Evolutionary conservation across 2,113 vertebrate genomes (phyloP).

Genomic region (Rhinichthys klamathensis): DNA sequence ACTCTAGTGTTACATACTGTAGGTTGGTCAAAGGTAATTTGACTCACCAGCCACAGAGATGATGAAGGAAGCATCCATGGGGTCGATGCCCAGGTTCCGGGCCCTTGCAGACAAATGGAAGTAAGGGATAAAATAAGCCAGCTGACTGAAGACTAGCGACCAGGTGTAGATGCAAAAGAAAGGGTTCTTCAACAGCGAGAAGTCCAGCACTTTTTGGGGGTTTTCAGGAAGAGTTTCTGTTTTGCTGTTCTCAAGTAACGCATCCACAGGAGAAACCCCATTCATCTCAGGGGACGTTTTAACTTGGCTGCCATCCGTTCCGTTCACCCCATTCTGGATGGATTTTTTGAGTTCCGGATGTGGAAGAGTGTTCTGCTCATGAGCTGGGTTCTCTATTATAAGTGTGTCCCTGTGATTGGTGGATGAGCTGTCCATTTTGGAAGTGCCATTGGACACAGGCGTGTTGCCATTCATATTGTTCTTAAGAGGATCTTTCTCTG

Average conservation of each 20-base stretch:
- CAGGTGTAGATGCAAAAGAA: slow-evolving; percentile 91
- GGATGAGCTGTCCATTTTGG: slow-evolving; percentile 65
- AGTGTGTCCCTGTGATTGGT: slow-evolving; percentile 57
- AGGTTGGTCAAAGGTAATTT: slow-evolving; percentile 11
- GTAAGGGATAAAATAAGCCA: slow-evolving; percentile 89
- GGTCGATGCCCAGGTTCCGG: slow-evolving; percentile 82
- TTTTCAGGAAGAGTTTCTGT: slow-evolving; percentile 49
- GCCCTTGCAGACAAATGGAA: slow-evolving; percentile 91
- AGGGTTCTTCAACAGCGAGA: slow-evolving; percentile 85
- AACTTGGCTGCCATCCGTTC: slow-evolving; percentile 44
- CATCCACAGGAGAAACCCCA: slow-evolving; percentile 60
- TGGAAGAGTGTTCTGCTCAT: slow-evolving; percentile 51
- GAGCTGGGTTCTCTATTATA: slow-evolving; percentile 47
- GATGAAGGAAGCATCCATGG: slow-evolving; percentile 91
- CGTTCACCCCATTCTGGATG: slow-evolving; percentile 58
- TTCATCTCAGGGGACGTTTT: slow-evolving; percentile 64
- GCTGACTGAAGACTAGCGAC: slow-evolving; percentile 90
- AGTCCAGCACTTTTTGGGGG: slow-evolving; percentile 75
- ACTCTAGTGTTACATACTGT: slow-evolving; percentile 8
- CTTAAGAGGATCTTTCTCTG: slow-evolving; percentile 70
- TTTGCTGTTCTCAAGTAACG: slow-evolving; percentile 52
- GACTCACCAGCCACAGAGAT: slow-evolving; percentile 87
- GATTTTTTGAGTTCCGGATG: slow-evolving; percentile 59
- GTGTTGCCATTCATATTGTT: slow-evolving; percentile 67
- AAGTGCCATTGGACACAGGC: slow-evolving; percentile 70